Evolutionary conservation across 2,113 vertebrate species (phyloP), one percentile per base, ranked within the genome.

Genomic region (western clawed frog (Xenopus tropicalis)): DNA sequence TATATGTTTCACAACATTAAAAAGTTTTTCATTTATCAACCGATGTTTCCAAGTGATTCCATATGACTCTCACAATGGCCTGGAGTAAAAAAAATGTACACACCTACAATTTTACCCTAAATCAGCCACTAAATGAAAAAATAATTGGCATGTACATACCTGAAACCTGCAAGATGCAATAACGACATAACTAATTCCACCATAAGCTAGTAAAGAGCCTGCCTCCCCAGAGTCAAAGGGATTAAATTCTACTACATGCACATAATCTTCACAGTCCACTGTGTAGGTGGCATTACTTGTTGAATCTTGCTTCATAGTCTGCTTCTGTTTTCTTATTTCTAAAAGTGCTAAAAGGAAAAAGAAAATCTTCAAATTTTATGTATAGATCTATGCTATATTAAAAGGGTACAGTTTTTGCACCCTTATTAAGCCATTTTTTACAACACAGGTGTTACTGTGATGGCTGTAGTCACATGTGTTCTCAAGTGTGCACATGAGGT

Each of bases 161-260:
- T 95, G 95, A 85, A 99, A 98, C 9, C 88, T 89, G 77, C 95
- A 97, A 0, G 83, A 89, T 69, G 92, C 95, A 79, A 98, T 80
- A 11, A 95, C 95, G 59, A 99, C 92, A 0, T 91, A 95, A 83
- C 94, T 93, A 85, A 91, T 94, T 78, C 96, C 94, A 44, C 94
- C 94, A 58, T 97, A 99, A 9, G 95, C 97, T 83, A 99, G 87
- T 7, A 99, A 91, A 11, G 93, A 95, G 52, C 83, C 90, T 0
- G 90, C 74, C 43, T 88, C 86, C 5, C 96, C 94, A 37, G 88
- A 91, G 59, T 92, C 90, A 83, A 95, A 98, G 0, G 95, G 96
- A 84, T 89, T 98, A 88, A 98, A 98, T 85, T 98, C 95, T 68
- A 97, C 95, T 80, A 96, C 95, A 0, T 96, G 93, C 12, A 99